Base-by-base conservation (phyloP, 2,888 invertebrate species). In the Dyspetes luteomarginatus region DNA sequence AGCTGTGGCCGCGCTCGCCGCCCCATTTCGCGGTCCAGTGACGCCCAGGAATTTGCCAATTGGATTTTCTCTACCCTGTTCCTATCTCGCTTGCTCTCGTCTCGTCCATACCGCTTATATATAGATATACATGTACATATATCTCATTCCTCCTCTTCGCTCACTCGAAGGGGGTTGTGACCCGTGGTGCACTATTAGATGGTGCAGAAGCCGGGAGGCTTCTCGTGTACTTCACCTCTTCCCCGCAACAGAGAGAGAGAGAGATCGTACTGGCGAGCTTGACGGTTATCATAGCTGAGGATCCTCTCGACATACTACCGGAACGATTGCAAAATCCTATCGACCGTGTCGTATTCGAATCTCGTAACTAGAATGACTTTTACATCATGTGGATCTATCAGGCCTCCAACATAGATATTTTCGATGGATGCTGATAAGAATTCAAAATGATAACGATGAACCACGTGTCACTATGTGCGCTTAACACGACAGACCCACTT, bases 11-110 rank as follows among this genome's bases (percentile, higher is more conserved):
- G 87, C 87, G 83, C 86, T 88, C 87, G 88, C 89, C 89, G 87
- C 88, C 89, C 90, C 90, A 91, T 90, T 91, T 91, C 90, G 90
- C 90, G 91, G 90, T 90, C 90, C 90, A 89, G 88, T 90, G 91
- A 91, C 89, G 90, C 88, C 86, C 86, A 89, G 91, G 90, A 91
- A 91, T 91, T 90, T 88, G 87, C 89, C 90, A 91, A 91, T 91
- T 91, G 91, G 91, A 91, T 91, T 91, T 91, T 90, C 91, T 88
- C 89, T 86, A 88, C 86, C 87, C 87, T 86, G 74, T 78, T 58
- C 73, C 50, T 50, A 50, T 81, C 77, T 69, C 58, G n/a, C 77
- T 81, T 64, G 36, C 89, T 84, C 85, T 87, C 86, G 85, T 85
- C 87, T 86, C 85, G 86, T 83, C 55, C 58, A 50, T 62, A 48